These are phyloP conservation scores for Pachyramphus minor DNA, from an alignment of 2,113 vertebrate genomes.

Conservation along the genomic window DNA sequence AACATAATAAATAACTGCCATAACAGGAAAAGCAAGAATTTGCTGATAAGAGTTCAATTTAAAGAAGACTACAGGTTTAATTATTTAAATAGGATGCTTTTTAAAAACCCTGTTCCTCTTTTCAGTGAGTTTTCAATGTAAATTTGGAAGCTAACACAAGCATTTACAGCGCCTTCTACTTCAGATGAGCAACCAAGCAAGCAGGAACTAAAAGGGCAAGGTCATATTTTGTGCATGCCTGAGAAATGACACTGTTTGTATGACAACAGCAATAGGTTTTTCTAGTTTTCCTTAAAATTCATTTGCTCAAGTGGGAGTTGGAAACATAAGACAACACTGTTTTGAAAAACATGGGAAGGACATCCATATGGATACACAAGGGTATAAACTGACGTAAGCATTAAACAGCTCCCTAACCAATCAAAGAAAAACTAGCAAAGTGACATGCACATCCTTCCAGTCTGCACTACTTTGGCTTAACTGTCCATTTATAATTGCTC, in stretches of 20 bases:
- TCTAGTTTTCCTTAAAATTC: background rate
- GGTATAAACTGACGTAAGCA: background rate
- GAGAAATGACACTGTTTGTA: background rate
- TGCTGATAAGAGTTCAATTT: background rate
- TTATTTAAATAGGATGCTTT: background rate
- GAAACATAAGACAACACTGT: background rate
- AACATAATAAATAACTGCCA: rapidly evolving
- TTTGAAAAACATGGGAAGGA: background rate
- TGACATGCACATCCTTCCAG: background rate
- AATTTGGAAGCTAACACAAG: background rate
- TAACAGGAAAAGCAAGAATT: background rate
- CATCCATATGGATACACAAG: background rate
- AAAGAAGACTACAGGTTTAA: background rate
- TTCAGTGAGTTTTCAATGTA: background rate
- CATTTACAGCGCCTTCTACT: rapidly evolving
- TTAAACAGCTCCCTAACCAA: rapidly evolving
- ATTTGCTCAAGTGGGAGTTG: background rate
- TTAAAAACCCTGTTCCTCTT: background rate
- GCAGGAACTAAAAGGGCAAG: background rate
- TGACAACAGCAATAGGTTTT: background rate
- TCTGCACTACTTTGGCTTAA: background rate
- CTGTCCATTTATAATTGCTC: background rate
- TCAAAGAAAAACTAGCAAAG: background rate
- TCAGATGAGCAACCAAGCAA: background rate
- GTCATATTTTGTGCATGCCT: background rate